A percentile compares a stretch with the other conserved stretches of the same genome.
phyloP scores from a whole-genome alignment of 1,140 invertebrate genomes.

The Zeugodacus cucurbitae region DNA sequence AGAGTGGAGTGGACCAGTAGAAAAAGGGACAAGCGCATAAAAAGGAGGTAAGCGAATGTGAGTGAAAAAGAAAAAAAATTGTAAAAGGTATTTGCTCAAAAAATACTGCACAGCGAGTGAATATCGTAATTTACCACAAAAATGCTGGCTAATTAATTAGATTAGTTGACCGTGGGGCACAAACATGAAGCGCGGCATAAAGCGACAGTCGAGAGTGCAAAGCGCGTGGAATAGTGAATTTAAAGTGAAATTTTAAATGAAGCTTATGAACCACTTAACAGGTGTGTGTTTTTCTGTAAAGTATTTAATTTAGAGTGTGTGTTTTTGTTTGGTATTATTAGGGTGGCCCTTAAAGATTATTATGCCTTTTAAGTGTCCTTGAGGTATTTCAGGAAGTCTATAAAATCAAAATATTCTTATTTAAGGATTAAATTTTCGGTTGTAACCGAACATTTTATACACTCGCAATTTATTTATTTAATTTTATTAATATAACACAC shows the following conservation, averaged over 20 bases:
- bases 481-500: no score
- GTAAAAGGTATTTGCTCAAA: background rate
- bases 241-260: background rate
- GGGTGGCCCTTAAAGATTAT: no score
- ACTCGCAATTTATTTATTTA: no score
- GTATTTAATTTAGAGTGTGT: background rate
- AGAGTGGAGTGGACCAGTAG: background rate
- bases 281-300: background rate
- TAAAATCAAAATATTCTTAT: no score
- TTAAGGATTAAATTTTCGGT: no score
- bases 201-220: background rate
- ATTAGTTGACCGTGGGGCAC: background rate
- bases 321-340: background rate
- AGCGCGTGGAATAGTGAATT: background rate
- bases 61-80: background rate
- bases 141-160: conserved; percentile 22
- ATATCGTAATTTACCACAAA: background rate
- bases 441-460: no score
- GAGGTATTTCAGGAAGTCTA: no score
- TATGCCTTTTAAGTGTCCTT: no score
- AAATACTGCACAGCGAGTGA: background rate
- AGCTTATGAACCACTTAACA: background rate
- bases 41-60: background rate
- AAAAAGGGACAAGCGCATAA: background rate
- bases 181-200: background rate